Evolutionary conservation across 2,797 vertebrate genomes (phyloP).

Genomic region (Anabacerthia variegaticeps): DNA sequence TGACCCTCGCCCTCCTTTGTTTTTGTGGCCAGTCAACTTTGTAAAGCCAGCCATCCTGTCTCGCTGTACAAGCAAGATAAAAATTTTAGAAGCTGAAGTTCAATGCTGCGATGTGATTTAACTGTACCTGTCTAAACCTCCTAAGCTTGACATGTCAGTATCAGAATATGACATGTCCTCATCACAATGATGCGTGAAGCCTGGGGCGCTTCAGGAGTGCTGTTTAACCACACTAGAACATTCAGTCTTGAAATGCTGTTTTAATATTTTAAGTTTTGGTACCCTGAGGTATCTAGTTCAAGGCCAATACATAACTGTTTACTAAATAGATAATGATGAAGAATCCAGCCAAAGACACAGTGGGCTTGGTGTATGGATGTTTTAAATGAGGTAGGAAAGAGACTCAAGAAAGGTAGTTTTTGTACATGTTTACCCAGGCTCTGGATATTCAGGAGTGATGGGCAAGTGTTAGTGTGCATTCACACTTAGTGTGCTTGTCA

Average conservation of each 20-base stretch:
- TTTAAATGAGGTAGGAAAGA: neutral
- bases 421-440: neutral
- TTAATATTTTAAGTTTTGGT: neutral
- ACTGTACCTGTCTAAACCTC: slow-evolving; percentile 54
- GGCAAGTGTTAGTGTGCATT: neutral
- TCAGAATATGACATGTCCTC: slow-evolving; percentile 56
- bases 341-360: neutral
- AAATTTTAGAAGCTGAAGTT: slow-evolving; percentile 15
- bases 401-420: neutral
- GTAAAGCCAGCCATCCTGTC: neutral
- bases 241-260: slow-evolving; percentile 28
- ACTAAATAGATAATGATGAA: neutral
- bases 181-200: slow-evolving; percentile 61
- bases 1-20: neutral
- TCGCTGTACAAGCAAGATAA: neutral
- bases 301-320: neutral
- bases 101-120: slow-evolving; percentile 19
- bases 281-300: neutral
- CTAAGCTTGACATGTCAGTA: slow-evolving; percentile 42
- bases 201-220: slow-evolving; percentile 40
- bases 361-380: neutral
- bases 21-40: neutral
- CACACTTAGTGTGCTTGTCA: neutral
- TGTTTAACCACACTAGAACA: slow-evolving; percentile 37
- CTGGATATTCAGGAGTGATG: neutral